Conservation (phyloP, 2,888 invertebrate species). For the Melanargia galathea region DNA sequence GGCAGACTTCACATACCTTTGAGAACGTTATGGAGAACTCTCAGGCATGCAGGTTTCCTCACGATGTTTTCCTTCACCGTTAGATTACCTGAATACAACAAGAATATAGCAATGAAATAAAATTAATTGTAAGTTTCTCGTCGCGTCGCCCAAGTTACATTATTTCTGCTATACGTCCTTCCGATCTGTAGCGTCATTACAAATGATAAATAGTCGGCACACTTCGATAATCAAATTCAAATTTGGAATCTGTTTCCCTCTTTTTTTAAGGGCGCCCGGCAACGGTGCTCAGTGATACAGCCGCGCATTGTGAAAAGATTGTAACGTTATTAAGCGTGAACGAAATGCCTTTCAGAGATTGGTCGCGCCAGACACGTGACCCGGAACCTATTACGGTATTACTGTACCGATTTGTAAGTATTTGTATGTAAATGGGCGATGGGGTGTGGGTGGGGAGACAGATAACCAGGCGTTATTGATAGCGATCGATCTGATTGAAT, state of each 20-base stretch:
- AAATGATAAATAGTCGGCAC: conserved; percentile 81
- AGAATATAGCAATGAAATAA: too few species aligned
- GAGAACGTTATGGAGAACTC: too few species aligned
- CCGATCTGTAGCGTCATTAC: conserved; percentile 69
- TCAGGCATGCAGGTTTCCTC: too few species aligned
- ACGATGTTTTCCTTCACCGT: too few species aligned
- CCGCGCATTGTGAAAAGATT: conserved; percentile 79
- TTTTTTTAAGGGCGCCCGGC: conserved; percentile 57
- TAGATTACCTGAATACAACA: too few species aligned
- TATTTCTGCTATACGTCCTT: conserved; percentile 53
- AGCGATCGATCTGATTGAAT: conserved; percentile 76
- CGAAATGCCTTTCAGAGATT: conserved; percentile 80
- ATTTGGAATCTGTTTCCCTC: conserved; percentile 81
- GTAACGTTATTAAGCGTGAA: conserved; percentile 81
- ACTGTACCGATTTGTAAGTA: conserved; percentile 77
- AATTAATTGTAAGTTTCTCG: background rate
- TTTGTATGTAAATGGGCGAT: conserved; percentile 58
- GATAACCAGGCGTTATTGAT: conserved; percentile 74
- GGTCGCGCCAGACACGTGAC: conserved; percentile 84
- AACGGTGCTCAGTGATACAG: conserved; percentile 53
- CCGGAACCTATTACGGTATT: conserved; percentile 71
- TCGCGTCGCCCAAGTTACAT: conserved; percentile 4
- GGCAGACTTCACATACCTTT: too few species aligned
- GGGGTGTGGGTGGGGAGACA: conserved; percentile 68
- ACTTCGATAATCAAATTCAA: conserved; percentile 83